Percentiles rank a stretch among this genome's conserved stretches.
Conservation (phyloP, 2,113 vertebrate species). For the Trochalopteron elliotii region DNA sequence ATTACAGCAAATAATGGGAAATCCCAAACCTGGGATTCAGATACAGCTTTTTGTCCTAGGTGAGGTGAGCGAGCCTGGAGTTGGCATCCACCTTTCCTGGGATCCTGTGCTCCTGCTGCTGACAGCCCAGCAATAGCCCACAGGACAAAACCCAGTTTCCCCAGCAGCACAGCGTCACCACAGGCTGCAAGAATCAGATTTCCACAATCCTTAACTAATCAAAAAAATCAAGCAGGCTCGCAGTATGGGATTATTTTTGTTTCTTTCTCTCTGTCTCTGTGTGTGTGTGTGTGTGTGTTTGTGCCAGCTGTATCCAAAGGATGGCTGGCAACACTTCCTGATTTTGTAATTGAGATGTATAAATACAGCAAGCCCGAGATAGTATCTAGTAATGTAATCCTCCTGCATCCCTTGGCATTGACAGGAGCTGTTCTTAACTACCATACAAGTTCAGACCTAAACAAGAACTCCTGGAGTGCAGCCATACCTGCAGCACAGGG, state of each 20-base stretch:
- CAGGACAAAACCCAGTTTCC: accelerated
- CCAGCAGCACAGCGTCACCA: neutral
- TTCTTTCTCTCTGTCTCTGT: neutral
- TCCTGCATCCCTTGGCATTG: constrained; percentile 28
- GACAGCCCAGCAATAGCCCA: neutral
- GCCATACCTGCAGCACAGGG: neutral
- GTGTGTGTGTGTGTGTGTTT: neutral
- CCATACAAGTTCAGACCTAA: constrained; percentile 19
- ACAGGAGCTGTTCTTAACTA: constrained; percentile 12
- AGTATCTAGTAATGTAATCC: constrained; percentile 29
- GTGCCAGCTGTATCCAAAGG: neutral
- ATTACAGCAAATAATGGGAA: neutral
- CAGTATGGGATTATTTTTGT: neutral
- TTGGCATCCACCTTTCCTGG: neutral
- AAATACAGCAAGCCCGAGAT: constrained; percentile 24
- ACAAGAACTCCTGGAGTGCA: neutral
- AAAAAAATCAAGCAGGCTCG: neutral
- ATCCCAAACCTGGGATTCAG: neutral
- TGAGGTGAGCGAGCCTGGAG: neutral
- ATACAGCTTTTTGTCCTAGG: neutral
- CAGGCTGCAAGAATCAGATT: neutral
- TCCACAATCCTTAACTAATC: neutral
- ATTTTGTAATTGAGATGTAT: constrained; percentile 35
- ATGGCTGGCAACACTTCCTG: constrained; percentile 23
- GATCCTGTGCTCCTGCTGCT: neutral